A percentile compares a stretch with the other conserved stretches of the same genome.
Conservation (phyloP, 2,888 invertebrate genomes). For the Hermaeophaga mercurialis region DNA sequence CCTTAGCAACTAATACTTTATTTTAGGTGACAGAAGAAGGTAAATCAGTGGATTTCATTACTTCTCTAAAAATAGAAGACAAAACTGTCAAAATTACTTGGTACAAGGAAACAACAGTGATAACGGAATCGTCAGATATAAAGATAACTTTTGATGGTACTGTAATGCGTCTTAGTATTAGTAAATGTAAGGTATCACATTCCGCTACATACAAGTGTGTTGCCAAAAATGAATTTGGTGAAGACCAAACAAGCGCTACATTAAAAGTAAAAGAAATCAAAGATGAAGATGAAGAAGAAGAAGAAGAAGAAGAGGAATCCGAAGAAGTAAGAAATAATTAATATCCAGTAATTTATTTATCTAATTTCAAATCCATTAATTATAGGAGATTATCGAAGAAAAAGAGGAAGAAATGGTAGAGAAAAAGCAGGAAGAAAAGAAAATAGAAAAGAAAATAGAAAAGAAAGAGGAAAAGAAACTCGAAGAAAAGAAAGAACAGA, state of each 20-base stretch:
- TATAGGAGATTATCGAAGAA: constrained; percentile 37
- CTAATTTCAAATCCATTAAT: no score
- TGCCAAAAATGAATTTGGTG: constrained; percentile 89
- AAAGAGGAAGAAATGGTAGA: constrained; percentile 49
- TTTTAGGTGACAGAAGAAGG: constrained; percentile 70
- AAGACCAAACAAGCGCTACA: constrained; percentile 85
- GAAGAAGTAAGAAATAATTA: constrained; percentile 39
- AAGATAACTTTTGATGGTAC: constrained; percentile 84
- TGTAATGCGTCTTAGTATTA: constrained; percentile 78
- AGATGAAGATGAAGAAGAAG: constrained; percentile 45
- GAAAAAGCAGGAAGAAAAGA: constrained; percentile 49
- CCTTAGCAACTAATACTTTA: constrained; percentile 8
- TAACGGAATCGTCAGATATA: constrained; percentile 77
- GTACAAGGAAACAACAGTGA: constrained; percentile 81
- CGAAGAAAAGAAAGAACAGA: constrained; percentile 46
- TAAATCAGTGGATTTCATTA: constrained; percentile 78
- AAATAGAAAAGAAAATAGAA: constrained; percentile 48
- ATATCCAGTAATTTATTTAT: no score
- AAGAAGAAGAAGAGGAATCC: constrained; percentile 50
- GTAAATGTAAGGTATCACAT: constrained; percentile 73
- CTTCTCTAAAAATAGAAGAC: constrained; percentile 75
- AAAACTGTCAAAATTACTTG: constrained; percentile 82
- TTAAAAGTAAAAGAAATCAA: constrained; percentile 73
- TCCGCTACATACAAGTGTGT: constrained; percentile 83
- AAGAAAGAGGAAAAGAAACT: constrained; percentile 47